Percentiles rank a stretch among this genome's conserved stretches.
These are phyloP conservation scores for Artibeus jamaicensis DNA, from an alignment of 2,797 vertebrate genomes.

Conservation along the genomic window DNA sequence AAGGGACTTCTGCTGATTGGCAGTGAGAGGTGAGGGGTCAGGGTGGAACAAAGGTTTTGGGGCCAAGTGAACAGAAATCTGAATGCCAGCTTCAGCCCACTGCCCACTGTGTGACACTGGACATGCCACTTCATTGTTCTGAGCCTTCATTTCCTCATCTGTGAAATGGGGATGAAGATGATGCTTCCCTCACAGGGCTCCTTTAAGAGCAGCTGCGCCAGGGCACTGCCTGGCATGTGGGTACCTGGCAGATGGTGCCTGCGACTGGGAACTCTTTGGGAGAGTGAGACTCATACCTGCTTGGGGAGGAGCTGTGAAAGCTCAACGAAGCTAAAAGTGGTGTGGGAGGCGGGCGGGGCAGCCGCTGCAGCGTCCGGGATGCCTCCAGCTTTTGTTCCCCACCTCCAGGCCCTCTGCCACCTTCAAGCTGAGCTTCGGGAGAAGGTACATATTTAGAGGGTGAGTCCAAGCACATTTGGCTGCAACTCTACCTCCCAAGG, in stretches of 20 bases:
- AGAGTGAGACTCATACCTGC: background rate
- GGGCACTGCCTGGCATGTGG: no score
- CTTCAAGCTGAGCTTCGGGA: background rate
- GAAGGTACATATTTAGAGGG: background rate
- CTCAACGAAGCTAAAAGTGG: background rate
- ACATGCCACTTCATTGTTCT: background rate
- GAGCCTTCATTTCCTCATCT: background rate
- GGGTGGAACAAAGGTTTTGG: background rate
- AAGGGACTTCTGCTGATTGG: background rate
- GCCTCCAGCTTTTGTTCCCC: background rate
- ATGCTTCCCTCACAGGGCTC: background rate
- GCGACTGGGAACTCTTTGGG: background rate
- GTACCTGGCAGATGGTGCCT: background rate
- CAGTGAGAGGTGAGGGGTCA: background rate
- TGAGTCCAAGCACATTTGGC: background rate
- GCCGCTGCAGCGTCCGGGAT: background rate
- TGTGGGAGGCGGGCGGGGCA: background rate
- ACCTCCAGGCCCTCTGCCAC: background rate
- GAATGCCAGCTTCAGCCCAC: background rate
- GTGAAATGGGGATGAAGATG: background rate
- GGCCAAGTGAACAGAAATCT: background rate
- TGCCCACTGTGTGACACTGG: background rate
- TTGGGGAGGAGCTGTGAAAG: background rate
- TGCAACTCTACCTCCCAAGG: background rate
- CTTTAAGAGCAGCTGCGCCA: background rate